Percentiles rank a stretch among this genome's conserved stretches.
Conservation (phyloP, 2,797 vertebrate species). For the Manis javanica region DNA sequence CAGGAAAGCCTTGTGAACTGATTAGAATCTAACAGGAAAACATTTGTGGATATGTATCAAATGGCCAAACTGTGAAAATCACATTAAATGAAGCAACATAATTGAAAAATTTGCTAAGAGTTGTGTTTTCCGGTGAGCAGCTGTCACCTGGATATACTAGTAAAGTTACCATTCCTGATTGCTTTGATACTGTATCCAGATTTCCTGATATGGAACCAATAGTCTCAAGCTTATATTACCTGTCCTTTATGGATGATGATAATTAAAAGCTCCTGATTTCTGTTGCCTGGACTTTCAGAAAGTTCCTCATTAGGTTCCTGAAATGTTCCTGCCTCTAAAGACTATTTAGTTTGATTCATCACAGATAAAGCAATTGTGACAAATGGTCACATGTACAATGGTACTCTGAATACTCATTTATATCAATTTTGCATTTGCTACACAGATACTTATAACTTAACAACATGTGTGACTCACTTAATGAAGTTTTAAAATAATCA, state of each 20-base stretch:
- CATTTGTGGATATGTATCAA: background rate
- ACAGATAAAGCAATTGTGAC: background rate
- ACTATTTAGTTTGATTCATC: background rate
- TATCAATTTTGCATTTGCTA: background rate
- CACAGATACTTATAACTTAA: background rate
- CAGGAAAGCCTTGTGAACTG: background rate
- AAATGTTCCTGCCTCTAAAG: background rate
- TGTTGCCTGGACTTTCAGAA: background rate
- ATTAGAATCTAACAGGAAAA: conserved; percentile 18
- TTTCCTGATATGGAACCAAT: background rate
- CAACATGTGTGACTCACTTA: background rate
- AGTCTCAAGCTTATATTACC: background rate
- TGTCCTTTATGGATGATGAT: background rate
- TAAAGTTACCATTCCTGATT: background rate
- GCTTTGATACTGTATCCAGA: background rate
- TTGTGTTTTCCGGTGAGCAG: background rate
- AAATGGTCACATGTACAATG: background rate
- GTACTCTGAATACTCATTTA: background rate
- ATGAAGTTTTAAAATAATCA: background rate
- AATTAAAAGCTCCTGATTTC: background rate
- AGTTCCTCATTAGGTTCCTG: background rate
- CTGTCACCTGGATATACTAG: background rate
- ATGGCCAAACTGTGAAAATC: background rate
- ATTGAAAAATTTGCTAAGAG: background rate
- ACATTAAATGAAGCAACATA: background rate